Evolutionary conservation across 2,113 vertebrate species (phyloP).

Genomic region (Rhipidura dahli): DNA sequence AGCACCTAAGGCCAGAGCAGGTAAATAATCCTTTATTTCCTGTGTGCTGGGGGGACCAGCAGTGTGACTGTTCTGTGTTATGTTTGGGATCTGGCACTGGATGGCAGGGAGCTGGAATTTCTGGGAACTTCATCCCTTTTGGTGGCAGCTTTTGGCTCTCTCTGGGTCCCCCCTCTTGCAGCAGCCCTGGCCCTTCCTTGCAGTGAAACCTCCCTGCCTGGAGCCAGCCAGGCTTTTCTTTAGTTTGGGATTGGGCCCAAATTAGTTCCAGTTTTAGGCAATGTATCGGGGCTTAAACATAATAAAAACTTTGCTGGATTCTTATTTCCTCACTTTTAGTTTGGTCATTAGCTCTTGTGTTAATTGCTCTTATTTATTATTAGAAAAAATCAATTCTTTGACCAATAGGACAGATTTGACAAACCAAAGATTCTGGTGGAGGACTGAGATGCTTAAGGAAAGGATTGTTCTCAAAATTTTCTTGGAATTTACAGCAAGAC

Average conservation of each 20-base stretch:
- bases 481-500: not conserved
- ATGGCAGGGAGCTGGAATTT: not conserved
- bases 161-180: not conserved
- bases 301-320: not conserved
- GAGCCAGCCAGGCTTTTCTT: not conserved
- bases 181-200: not conserved
- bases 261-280: not conserved
- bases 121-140: not conserved
- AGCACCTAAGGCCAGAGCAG: not conserved
- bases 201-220: not conserved
- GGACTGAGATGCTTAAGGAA: not conserved
- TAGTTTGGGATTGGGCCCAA: not conserved
- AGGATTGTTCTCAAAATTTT: not conserved
- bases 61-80: fast-evolving
- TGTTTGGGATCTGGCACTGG: not conserved
- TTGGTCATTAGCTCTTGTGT: not conserved
- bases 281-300: not conserved
- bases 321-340: not conserved
- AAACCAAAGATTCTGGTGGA: not conserved
- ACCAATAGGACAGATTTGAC: not conserved
- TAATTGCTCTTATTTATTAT: not conserved
- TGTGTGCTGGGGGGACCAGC: not conserved
- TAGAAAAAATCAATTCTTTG: not conserved
- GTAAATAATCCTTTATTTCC: not conserved
- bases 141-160: not conserved